Base-by-base conservation (phyloP, 2,888 invertebrate species). In the Augochlorella aurata region DNA sequence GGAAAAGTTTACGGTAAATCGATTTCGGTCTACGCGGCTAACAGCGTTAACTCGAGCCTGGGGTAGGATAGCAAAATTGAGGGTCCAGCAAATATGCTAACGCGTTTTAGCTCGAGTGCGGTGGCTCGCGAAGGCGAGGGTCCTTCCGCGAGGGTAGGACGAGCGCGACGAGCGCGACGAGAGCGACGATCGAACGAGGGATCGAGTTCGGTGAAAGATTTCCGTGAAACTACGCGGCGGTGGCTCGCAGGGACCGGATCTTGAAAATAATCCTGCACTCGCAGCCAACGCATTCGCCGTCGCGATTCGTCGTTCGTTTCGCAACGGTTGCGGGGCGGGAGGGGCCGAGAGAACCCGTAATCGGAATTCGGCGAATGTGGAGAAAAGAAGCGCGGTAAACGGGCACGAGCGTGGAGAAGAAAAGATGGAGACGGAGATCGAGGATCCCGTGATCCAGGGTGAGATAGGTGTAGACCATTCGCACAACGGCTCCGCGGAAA, bases 391-490 rank as follows among this genome's bases (percentile, higher is more conserved):
- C 5, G 29, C 12, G 45, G 58, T 24, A 0, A 79, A 58, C 24
- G 47, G 50, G 61, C 68, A 71, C n/a, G 58, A 49, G 49, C 21
- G 8, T 29, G 67, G 73, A 49, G 79, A 77, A 68, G 18, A 66
- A 21, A 52, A 79, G 63, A 79, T 21, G 79, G 71, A 66, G 73
- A 86, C 67, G 84, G 82, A 82, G 77, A 84, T 89, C 81, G 78
- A 83, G 86, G 86, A 89, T 90, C 88, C 86, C 85, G 85, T 84
- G 86, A 84, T 88, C 86, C 81, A 85, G 86, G 86, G 86, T 84
- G 87, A 90, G 85, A 89, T 82, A 86, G 87, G 85, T 88, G 87
- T 88, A 88, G 86, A 90, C 89, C 91, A 93, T 92, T 93, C 90
- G 91, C 90, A 89, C 90, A 90, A 89, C 73, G 84, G 82, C 85